Base-by-base conservation (phyloP, 2,888 invertebrate genomes). In the Brachynemurus nebulosus region DNA sequence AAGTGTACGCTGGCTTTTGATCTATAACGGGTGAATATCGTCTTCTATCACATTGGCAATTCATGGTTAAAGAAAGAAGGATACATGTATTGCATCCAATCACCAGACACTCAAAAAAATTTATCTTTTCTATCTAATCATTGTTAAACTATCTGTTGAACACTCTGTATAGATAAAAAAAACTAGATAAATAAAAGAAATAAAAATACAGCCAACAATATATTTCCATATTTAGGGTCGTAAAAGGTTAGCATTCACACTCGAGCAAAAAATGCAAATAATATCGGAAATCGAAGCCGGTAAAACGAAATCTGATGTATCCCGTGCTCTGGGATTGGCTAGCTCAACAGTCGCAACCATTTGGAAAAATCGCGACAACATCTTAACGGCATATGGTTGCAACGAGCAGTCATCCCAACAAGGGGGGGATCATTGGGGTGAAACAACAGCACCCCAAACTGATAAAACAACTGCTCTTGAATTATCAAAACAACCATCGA, bases 191-290 rank as follows among this genome's bases (percentile, higher is more conserved):
- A n/a, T n/a, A n/a, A n/a, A n/a, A n/a, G n/a, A n/a, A n/a, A n/a
- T n/a, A 30, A 30, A 14, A 30, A 30, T 12, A 30, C 5, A 30
- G 27, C 27, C 30, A 4, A 30, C n/a, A 30, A 30, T 30, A 30
- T 30, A 30, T 30, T 18, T 37, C 20, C 37, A 18, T 12, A 37
- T 37, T 19, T 68, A 71, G 71, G 71, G 71, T 62, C 69, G 71
- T 59, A 71, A 70, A 64, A 66, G 71, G 63, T 69, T 71, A 59
- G 71, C 70, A 58, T 71, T 71, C 68, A 70, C 70, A 58, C 66
- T 69, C 62, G 70, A 71, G 66, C 70, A 71, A 68, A 71, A 71
- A 66, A 69, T 70, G 66, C 68, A 70, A 65, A 71, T 71, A 62
- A 70, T 71, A 63, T 68, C 69, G 57, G 69, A 70, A 61, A 71